phyloP scores from a whole-genome alignment of 2,113 vertebrate genomes.

The Trematocara unimaculatum region DNA sequence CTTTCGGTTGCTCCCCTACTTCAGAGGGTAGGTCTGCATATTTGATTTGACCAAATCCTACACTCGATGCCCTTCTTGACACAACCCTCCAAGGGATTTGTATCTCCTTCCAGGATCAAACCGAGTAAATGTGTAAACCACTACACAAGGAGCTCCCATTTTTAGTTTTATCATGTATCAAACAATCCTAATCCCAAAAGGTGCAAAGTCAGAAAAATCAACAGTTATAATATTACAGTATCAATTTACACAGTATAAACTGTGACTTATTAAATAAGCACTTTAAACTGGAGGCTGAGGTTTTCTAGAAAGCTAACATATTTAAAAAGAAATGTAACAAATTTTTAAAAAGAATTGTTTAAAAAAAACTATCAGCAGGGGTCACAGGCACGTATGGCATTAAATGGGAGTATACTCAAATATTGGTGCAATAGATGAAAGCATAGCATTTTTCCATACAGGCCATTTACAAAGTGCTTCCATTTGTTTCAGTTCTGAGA shows the following conservation, averaged over 20 bases:
- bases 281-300: neutral
- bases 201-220: neutral
- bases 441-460: neutral
- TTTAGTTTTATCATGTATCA: neutral
- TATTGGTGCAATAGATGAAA: neutral
- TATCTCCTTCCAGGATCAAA: neutral
- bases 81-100: neutral
- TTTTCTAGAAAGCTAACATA: neutral
- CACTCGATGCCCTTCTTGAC: neutral
- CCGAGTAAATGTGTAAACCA: neutral
- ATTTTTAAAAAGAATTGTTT: neutral
- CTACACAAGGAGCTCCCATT: neutral
- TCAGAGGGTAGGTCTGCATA: neutral
- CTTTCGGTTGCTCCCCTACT: neutral
- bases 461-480: neutral
- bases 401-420: neutral
- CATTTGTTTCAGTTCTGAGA: neutral
- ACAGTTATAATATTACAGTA: neutral
- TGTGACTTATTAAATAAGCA: neutral
- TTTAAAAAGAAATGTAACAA: neutral
- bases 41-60: neutral
- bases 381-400: neutral
- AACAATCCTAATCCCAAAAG: neutral
- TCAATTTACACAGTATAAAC: neutral
- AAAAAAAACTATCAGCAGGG: neutral